Base-by-base conservation (phyloP, 2,888 invertebrate species). In the Heliconius ismenius region DNA sequence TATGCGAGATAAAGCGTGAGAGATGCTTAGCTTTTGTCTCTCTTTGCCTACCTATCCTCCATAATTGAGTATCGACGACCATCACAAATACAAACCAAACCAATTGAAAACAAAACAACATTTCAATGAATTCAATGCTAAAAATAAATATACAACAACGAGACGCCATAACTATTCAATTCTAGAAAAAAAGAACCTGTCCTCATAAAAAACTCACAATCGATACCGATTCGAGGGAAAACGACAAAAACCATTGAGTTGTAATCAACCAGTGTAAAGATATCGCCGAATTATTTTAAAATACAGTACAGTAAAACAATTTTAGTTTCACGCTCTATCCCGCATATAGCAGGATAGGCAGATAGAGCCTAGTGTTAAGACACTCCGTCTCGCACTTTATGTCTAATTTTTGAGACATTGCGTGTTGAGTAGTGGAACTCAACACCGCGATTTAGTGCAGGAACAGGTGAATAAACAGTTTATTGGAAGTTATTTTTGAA, bases 121-220 rank as follows among this genome's bases (percentile, higher is more conserved):
- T 74, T 70, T 70, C 77, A 74, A 54, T 69, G 62, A 60, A 68
- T 68, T 76, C 78, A 63, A 76, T 76, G 43, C 76, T 69, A 76
- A 76, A 69, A 78, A 73, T 75, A 78, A 72, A 24, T 32, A 39
- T 39, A 65, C 70, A 49, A 64, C 64, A 43, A 49, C 64, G 36
- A 68, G 76, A 76, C 78, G 78, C 75, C 76, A 76, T 78, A 76
- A 74, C 74, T 69, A 75, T 78, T 75, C 75, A 78, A 67, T 60
- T 69, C 54, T 63, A 74, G 69, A 74, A 77, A 77, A 74, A 70
- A 70, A 62, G 36, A 39, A 77, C 70, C 70, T 60, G 77, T 73
- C 26, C 26, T 60, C 58, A 65, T 58, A 76, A 78, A 78, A 76
- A 78, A 64, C 69, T 54, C 32, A 67, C 43, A 72, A 63, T 74